Evolutionary conservation across 1,140 invertebrate genomes (phyloP).

Genomic region (Ceratitis capitata): DNA sequence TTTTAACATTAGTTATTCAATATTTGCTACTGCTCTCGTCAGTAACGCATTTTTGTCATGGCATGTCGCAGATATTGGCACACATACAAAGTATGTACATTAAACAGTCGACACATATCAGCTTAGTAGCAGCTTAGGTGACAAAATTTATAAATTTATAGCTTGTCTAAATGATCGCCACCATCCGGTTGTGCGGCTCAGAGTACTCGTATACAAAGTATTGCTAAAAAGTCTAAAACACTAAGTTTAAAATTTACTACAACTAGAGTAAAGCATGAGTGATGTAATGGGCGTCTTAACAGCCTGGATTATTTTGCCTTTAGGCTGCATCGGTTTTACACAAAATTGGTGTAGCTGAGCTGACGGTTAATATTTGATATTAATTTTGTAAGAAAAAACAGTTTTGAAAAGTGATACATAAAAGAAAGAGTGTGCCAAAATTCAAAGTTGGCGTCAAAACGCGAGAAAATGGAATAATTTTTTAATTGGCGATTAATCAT

Average conservation of each 20-base stretch:
- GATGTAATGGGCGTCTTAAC: neutral
- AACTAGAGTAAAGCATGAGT: neutral
- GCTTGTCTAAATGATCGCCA: neutral
- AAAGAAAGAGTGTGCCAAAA: neutral
- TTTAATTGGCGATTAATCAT: neutral
- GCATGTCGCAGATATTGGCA: neutral
- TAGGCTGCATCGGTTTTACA: neutral
- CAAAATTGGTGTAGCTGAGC: neutral
- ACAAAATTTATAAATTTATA: neutral
- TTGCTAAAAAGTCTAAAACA: neutral
- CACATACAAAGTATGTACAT: neutral
- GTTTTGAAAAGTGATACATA: neutral
- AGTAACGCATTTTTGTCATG: neutral
- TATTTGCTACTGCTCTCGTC: neutral
- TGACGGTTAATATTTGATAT: neutral
- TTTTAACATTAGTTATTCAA: neutral
- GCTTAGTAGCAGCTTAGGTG: constrained; percentile 13
- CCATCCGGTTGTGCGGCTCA: neutral
- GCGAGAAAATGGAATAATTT: neutral
- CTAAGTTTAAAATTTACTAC: neutral
- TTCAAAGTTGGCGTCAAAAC: neutral
- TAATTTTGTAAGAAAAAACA: neutral
- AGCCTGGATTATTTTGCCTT: neutral
- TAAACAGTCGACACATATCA: neutral
- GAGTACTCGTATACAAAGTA: no score